Base-by-base conservation (phyloP, 2,888 invertebrate species). In the Standfussiana lucernea region DNA sequence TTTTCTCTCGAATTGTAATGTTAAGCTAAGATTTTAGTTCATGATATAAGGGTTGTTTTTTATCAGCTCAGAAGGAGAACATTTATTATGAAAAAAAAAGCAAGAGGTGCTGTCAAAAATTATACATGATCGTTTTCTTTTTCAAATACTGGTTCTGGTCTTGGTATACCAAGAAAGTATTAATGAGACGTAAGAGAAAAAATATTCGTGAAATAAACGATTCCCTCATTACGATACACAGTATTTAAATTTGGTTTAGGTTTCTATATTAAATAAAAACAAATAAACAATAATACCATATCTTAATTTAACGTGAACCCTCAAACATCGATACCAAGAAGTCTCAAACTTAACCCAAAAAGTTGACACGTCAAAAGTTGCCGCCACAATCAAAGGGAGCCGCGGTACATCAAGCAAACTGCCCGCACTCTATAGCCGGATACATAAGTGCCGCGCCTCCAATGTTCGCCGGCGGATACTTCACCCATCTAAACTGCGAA, bases 401-500 rank as follows among this genome's bases (percentile, higher is more conserved):
- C 35, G 64, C 77, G 40, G 72, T 88, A 77, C 76, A 86, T 86
- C 77, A 83, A 56, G 47, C 79, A 61, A 79, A 80, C 72, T 68
- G 71, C 47, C 74, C 74, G 72, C 81, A 75, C 79, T 86, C 81
- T 84, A 84, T 85, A 74, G 79, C 42, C 71, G 56, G 69, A 56
- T 56, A 53, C 83, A 42, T 65, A 75, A 78, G 62, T 40, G 84
- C 59, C 72, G 71, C 77, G 79, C 86, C 70, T 75, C 87, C 86
- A 86, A 84, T 83, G 84, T 82, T 79, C 74, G 80, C 72, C 72
- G 75, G 50, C 75, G 79, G 81, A 84, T 82, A 78, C 79, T 82
- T 85, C 84, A 79, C 77, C 84, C 87, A 86, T 88, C 83, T 80
- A 85, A 88, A 89, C 90, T 88, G 83, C 89, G 87, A 85, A 86